These are phyloP conservation scores for Tetranychus truncatus DNA, from an alignment of 2,888 invertebrate species.

Conservation along the genomic window DNA sequence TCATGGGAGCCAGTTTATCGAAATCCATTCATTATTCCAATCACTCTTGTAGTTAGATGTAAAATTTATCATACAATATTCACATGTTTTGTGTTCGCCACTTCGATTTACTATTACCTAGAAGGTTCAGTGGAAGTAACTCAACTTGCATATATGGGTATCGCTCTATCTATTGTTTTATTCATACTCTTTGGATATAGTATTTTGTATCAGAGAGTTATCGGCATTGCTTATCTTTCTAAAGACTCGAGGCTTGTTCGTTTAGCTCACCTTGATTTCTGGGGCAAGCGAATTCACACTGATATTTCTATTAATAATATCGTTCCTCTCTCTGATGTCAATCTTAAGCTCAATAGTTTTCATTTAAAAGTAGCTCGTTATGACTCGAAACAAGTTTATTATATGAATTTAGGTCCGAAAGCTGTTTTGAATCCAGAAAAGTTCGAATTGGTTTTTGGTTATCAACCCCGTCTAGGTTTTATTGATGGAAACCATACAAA, in stretches of 20 bases:
- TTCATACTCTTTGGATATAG: not conserved
- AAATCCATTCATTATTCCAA: not conserved
- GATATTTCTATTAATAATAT: not conserved
- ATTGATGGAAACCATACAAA: not conserved
- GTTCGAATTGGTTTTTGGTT: not conserved
- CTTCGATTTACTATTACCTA: constrained; percentile 30
- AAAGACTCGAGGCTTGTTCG: constrained; percentile 40
- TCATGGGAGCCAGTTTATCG: not conserved
- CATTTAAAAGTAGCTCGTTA: not conserved
- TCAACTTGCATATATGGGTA: not conserved
- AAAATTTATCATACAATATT: not conserved
- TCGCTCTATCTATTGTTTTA: not conserved
- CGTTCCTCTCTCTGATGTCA: not conserved
- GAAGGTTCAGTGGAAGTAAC: not conserved
- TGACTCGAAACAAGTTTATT: not conserved
- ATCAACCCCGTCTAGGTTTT: not conserved
- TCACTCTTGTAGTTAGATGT: not conserved
- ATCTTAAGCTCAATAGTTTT: not conserved
- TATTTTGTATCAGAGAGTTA: constrained; percentile 30
- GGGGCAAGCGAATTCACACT: constrained; percentile 45
- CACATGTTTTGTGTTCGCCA: constrained; percentile 31
- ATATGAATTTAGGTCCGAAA: not conserved
- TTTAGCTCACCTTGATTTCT: constrained; percentile 48
- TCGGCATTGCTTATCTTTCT: constrained; percentile 49
- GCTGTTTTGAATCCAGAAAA: not conserved